Conservation (phyloP, 64 coral and sea anemone species). For the Cladopsammia gracilis region DNA sequence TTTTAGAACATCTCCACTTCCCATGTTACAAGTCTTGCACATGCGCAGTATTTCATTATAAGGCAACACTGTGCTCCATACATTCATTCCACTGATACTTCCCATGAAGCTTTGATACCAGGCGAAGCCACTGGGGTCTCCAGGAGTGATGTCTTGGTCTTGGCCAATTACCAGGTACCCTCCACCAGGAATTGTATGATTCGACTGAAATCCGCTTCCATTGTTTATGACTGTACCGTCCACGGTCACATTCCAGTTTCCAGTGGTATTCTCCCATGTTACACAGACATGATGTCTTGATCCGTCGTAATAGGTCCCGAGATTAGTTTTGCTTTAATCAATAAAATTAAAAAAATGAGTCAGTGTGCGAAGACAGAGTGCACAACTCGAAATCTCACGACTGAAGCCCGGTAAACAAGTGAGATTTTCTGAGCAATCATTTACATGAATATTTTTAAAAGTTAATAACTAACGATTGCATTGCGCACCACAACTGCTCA, state of each 20-base stretch:
- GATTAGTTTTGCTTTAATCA: background rate
- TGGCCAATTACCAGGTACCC: constrained; percentile 2
- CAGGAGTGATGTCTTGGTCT: constrained; percentile 1
- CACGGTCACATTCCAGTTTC: background rate
- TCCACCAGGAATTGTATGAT: background rate
- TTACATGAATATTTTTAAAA: too few species aligned
- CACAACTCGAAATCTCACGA: too few species aligned
- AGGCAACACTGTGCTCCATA: constrained; percentile 11
- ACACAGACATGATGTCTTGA: constrained; percentile 1
- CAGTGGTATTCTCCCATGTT: background rate
- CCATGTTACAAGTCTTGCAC: constrained; percentile 7
- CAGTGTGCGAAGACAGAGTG: too few species aligned
- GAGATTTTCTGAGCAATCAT: too few species aligned
- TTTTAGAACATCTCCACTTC: constrained; percentile 1
- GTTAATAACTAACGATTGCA: too few species aligned
- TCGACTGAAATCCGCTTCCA: background rate
- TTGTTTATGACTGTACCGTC: background rate
- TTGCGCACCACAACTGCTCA: too few species aligned
- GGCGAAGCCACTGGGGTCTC: background rate
- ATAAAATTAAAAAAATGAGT: too few species aligned
- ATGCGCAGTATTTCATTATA: constrained; percentile 10
- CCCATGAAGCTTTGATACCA: background rate
- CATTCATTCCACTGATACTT: background rate
- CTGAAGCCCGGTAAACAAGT: too few species aligned
- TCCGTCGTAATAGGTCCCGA: background rate